phyloP scores from a whole-genome alignment of 2,113 vertebrate species.

The Pterophyllum scalare region DNA sequence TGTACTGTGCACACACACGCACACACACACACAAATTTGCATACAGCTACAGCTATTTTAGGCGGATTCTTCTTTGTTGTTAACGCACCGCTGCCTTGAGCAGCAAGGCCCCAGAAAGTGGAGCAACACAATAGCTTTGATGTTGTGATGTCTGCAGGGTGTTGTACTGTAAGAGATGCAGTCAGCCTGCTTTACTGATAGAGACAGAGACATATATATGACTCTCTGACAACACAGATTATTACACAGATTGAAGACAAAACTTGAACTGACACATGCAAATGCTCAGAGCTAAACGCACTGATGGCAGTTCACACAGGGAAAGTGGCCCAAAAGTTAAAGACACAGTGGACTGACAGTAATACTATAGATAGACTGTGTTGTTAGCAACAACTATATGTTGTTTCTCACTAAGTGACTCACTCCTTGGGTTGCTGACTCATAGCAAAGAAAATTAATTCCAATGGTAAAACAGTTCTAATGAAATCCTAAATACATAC shows the following conservation, averaged over 20 bases:
- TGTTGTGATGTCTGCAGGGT: conserved; percentile 53
- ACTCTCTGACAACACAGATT: conserved; percentile 46
- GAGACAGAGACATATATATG: conserved; percentile 1
- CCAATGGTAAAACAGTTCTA: neutral
- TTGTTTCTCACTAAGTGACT: neutral
- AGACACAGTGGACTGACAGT: neutral
- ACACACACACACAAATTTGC: conserved; percentile 30
- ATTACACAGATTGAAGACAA: conserved; percentile 8
- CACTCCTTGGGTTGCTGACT: neutral
- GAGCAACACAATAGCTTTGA: conserved; percentile 67
- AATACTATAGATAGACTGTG: neutral
- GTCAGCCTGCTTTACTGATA: conserved; percentile 4
- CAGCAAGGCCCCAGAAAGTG: conserved; percentile 50
- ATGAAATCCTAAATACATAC: neutral
- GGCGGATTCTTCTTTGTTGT: conserved; percentile 56
- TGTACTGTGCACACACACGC: neutral
- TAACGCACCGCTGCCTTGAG: conserved; percentile 55
- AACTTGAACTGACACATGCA: neutral
- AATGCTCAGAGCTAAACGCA: neutral
- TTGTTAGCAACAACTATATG: neutral
- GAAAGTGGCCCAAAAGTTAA: neutral
- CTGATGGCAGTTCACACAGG: neutral
- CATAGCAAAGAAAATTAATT: conserved; percentile 6
- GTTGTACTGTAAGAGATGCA: conserved; percentile 26
- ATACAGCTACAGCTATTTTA: conserved; percentile 50